Conservation (phyloP, 2,113 vertebrate genomes). For the Morone saxatilis region DNA sequence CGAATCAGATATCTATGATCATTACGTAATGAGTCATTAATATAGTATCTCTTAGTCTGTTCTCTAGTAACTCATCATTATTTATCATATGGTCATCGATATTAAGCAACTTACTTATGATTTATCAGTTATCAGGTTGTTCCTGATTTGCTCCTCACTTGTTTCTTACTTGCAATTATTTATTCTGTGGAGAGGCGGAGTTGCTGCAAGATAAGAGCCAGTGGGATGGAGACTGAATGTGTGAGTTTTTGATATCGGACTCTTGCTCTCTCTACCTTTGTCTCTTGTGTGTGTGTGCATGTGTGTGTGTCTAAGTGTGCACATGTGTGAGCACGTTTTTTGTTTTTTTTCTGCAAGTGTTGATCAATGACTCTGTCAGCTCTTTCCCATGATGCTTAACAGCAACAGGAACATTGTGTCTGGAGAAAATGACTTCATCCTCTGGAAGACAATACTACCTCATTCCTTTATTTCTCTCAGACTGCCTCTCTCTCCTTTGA, state of each 20-base stretch:
- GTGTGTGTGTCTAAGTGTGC: slow-evolving; percentile 16
- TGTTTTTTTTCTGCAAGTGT: slow-evolving; percentile 46
- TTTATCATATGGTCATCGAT: not conserved
- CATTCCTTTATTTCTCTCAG: slow-evolving; percentile 57
- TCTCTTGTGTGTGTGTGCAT: slow-evolving; percentile 32
- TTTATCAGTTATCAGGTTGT: not conserved
- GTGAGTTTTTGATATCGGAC: slow-evolving; percentile 9
- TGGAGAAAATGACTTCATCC: slow-evolving; percentile 76
- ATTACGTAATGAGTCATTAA: not conserved
- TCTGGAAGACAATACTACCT: slow-evolving; percentile 56
- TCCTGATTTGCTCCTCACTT: not conserved
- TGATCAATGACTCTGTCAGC: slow-evolving; percentile 78
- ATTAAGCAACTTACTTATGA: not conserved
- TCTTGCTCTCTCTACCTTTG: slow-evolving; percentile 11
- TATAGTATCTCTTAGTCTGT: not conserved
- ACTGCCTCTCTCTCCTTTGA: slow-evolving; percentile 39
- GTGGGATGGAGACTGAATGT: slow-evolving; percentile 6
- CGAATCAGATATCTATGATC: not conserved
- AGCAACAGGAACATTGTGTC: slow-evolving; percentile 69
- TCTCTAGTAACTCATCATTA: not conserved
- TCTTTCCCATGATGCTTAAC: slow-evolving; percentile 72
- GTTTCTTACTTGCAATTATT: not conserved
- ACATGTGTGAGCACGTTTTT: slow-evolving; percentile 29
- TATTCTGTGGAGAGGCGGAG: not conserved
- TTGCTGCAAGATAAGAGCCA: not conserved